These are phyloP conservation scores for Thunnus thynnus DNA, from an alignment of 2,113 vertebrate genomes.

Conservation along the genomic window DNA sequence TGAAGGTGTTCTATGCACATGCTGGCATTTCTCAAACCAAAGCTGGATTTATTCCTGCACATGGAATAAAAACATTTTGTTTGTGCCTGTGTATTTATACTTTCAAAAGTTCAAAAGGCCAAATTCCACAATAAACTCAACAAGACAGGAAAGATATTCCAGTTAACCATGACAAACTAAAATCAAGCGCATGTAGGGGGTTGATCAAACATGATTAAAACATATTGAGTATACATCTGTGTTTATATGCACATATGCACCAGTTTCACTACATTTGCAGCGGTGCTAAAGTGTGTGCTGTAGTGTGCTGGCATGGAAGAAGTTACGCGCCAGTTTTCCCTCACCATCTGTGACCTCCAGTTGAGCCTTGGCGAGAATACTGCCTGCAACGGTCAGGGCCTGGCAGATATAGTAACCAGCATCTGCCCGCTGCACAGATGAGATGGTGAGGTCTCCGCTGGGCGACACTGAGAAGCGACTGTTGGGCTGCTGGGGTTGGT, in stretches of 20 bases:
- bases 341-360: slow-evolving; percentile 99
- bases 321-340: slow-evolving; percentile 56
- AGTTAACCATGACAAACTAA: slow-evolving; percentile 5
- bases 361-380: slow-evolving; percentile 98
- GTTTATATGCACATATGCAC: slow-evolving; percentile 3
- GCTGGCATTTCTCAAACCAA: slow-evolving; percentile 32
- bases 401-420: slow-evolving; percentile 98
- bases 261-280: slow-evolving; percentile 13
- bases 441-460: slow-evolving; percentile 94
- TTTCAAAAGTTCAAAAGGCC: slow-evolving; percentile 50
- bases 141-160: slow-evolving; percentile 2
- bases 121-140: slow-evolving; percentile 40
- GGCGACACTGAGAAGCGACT: slow-evolving; percentile 95
- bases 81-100: background rate
- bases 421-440: slow-evolving; percentile 93
- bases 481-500: slow-evolving; percentile 96
- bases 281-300: slow-evolving; percentile 10
- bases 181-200: background rate
- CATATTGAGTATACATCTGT: background rate
- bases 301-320: slow-evolving; percentile 40
- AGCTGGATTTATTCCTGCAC: slow-evolving; percentile 22
- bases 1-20: slow-evolving; percentile 59
- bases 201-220: background rate
- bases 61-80: background rate
- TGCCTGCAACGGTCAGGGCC: slow-evolving; percentile 97